phyloP scores from a whole-genome alignment of 2,113 vertebrate species.

The Psephotus haematonotus region DNA sequence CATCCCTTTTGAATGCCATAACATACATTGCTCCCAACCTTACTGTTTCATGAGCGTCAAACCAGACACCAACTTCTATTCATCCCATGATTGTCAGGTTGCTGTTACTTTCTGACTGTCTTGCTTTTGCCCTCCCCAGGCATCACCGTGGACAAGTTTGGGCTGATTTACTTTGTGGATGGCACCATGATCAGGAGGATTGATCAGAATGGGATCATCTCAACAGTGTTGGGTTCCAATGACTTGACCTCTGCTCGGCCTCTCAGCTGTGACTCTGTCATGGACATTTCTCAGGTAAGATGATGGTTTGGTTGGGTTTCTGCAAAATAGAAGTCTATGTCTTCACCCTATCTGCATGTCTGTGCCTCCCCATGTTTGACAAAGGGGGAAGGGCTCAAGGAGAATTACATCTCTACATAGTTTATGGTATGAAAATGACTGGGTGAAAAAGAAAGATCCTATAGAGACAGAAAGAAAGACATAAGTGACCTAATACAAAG shows the following conservation, averaged over 20 bases:
- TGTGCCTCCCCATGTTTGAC: neutral
- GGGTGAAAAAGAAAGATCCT: neutral
- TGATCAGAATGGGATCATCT: constrained; percentile 97
- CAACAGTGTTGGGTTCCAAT: constrained; percentile 94
- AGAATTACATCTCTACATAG: neutral
- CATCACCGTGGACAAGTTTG: constrained; percentile 95
- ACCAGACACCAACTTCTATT: neutral
- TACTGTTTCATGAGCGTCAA: neutral
- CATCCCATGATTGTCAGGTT: neutral
- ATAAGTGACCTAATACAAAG: neutral
- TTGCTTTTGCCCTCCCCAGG: constrained; percentile 73
- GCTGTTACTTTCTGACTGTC: neutral
- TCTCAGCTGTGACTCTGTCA: constrained; percentile 95
- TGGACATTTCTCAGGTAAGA: constrained; percentile 96
- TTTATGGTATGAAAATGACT: neutral
- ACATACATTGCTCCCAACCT: neutral
- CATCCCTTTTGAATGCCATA: neutral
- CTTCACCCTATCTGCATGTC: neutral
- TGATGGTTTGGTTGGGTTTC: neutral
- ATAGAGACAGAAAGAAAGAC: neutral
- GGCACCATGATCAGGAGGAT: constrained; percentile 96
- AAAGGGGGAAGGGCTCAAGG: neutral
- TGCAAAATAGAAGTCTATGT: neutral
- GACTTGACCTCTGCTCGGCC: constrained; percentile 95
- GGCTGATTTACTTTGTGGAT: constrained; percentile 95